These are phyloP conservation scores for Oligia fasciuncula DNA, from an alignment of 2,888 invertebrate species.

Conservation along the genomic window DNA sequence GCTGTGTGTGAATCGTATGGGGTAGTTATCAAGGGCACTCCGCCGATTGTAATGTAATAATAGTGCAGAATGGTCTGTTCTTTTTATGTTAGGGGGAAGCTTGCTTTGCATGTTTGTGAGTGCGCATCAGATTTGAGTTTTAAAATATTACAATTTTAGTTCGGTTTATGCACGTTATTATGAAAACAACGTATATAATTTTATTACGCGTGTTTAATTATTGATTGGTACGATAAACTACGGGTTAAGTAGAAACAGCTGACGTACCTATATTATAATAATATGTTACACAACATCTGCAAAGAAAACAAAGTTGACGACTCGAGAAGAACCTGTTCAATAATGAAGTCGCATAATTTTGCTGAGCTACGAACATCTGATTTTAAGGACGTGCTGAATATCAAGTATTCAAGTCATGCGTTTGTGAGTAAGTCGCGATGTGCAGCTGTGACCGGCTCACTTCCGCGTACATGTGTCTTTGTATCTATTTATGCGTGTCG, in stretches of 20 bases:
- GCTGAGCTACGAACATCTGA: conserved; percentile 72
- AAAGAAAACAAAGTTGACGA: conserved; percentile 69
- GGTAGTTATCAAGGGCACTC: conserved; percentile 88
- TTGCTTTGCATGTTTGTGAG: conserved; percentile 69
- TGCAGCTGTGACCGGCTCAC: conserved; percentile 77
- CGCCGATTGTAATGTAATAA: conserved; percentile 87
- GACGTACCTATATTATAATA: conserved; percentile 61
- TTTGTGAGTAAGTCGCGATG: conserved; percentile 59
- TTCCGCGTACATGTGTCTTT: conserved; percentile 66
- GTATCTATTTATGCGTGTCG: conserved; percentile 50
- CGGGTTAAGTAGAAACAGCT: conserved; percentile 29
- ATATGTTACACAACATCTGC: conserved; percentile 68
- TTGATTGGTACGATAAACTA: conserved; percentile 24
- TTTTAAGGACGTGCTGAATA: conserved; percentile 73
- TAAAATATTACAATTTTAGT: conserved; percentile 35
- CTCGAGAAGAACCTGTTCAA: conserved; percentile 76
- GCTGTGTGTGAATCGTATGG: conserved; percentile 81
- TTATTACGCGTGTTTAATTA: conserved; percentile 19
- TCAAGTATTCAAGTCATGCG: conserved; percentile 50
- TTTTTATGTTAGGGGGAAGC: conserved; percentile 79
- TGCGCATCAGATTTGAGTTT: conserved; percentile 59
- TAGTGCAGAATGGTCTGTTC: conserved; percentile 82
- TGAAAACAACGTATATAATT: not conserved
- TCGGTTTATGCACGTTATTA: conserved; percentile 17
- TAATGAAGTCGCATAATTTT: conserved; percentile 76